phyloP scores from a whole-genome alignment of 2,888 invertebrate genomes.

The Ichneumon xanthorius region DNA sequence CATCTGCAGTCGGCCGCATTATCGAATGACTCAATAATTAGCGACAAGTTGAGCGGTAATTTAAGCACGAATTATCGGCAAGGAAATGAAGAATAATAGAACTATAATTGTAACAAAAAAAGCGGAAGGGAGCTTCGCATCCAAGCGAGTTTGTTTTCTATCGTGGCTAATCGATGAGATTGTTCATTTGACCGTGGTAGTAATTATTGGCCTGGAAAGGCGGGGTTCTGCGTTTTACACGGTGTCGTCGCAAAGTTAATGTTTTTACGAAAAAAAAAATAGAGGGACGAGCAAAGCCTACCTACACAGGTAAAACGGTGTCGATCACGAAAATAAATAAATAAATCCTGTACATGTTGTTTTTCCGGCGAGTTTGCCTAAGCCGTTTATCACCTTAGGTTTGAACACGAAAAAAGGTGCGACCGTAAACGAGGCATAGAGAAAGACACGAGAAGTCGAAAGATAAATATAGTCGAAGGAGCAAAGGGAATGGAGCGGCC shows the following conservation, averaged over 20 bases:
- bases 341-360: neutral
- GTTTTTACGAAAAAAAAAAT: slow-evolving; percentile 49
- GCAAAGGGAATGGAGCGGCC: neutral
- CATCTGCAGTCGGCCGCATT: neutral
- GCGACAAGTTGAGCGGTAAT: neutral
- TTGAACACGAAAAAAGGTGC: neutral
- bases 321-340: neutral
- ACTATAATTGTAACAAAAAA: neutral
- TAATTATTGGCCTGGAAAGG: slow-evolving; percentile 71
- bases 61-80: neutral
- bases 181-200: slow-evolving; percentile 68
- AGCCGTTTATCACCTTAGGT: neutral
- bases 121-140: neutral
- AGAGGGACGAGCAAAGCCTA: neutral
- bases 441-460: neutral
- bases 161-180: slow-evolving; percentile 8
- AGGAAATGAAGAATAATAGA: neutral
- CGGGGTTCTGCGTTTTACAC: slow-evolving; percentile 22
- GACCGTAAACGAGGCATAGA: neutral
- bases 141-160: neutral
- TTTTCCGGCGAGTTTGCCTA: neutral
- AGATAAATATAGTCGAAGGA: slow-evolving; percentile 15
- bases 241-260: neutral
- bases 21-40: neutral
- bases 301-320: neutral